phyloP scores from a whole-genome alignment of 2,113 vertebrate species.

The Nymphicus hollandicus region DNA sequence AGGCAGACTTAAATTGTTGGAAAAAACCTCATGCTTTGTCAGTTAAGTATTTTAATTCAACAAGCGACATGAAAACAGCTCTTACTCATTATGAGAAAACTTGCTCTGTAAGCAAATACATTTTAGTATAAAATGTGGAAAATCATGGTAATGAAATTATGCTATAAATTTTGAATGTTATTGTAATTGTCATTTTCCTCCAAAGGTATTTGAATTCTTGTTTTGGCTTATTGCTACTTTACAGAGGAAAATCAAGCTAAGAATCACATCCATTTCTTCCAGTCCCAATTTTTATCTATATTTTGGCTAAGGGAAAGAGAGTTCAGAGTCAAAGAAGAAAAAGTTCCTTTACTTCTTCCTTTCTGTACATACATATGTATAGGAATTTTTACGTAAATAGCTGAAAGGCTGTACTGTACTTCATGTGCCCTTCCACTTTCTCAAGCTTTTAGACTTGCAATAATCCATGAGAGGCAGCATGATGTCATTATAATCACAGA shows the following conservation, averaged over 20 bases:
- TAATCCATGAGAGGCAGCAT: background rate
- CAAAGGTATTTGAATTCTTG: background rate
- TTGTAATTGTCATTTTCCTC: background rate
- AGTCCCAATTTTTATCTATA: background rate
- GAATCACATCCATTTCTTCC: background rate
- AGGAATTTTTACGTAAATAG: background rate
- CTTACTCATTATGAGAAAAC: background rate
- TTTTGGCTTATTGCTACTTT: background rate
- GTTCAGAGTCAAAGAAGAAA: background rate
- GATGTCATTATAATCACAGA: conserved; percentile 51
- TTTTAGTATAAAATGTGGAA: background rate
- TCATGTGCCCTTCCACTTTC: background rate
- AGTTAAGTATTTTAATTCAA: background rate
- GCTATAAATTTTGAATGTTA: background rate
- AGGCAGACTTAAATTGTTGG: background rate
- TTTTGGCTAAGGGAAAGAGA: background rate
- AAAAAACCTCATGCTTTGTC: background rate
- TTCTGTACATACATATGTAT: background rate
- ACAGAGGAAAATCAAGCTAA: background rate
- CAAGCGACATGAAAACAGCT: background rate
- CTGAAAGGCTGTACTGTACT: background rate
- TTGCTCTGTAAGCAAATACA: background rate
- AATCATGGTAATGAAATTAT: background rate
- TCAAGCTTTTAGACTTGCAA: background rate
- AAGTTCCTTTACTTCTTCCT: background rate